Evolutionary conservation across 2,888 invertebrate species (phyloP).

Genomic region (Cephus spinipes): DNA sequence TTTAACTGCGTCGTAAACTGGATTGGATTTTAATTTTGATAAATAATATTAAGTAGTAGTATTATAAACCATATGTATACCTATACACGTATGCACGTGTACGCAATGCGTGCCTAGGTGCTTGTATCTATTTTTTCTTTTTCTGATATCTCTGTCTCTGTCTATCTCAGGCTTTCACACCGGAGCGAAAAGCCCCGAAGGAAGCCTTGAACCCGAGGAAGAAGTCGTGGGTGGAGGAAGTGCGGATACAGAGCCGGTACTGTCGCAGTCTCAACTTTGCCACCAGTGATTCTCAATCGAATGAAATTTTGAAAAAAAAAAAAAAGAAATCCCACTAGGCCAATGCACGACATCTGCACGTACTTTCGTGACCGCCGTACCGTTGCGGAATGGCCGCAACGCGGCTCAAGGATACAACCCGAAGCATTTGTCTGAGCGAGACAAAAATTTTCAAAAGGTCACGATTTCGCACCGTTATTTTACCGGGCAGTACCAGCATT

Average conservation of each 20-base stretch:
- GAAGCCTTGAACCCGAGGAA: constrained; percentile 7
- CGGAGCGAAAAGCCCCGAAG: background rate
- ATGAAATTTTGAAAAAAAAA: background rate
- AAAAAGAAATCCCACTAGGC: background rate
- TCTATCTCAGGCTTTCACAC: background rate
- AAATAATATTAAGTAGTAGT: background rate
- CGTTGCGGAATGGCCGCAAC: background rate
- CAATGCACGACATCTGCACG: background rate
- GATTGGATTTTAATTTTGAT: background rate
- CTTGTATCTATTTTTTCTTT: background rate
- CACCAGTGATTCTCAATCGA: constrained; percentile 9
- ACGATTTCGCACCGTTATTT: too few species aligned
- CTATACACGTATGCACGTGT: background rate
- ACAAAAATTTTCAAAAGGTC: too few species aligned
- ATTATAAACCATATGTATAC: background rate
- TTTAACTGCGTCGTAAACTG: background rate
- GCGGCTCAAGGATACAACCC: background rate
- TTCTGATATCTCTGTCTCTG: background rate
- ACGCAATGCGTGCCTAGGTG: background rate
- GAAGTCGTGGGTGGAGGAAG: constrained; percentile 8
- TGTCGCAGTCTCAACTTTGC: constrained; percentile 1
- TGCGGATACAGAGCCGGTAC: background rate
- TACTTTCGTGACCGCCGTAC: background rate
- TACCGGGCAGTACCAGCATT: too few species aligned
- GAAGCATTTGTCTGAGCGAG: background rate